These are phyloP conservation scores for Rostratula benghalensis DNA, from an alignment of 2,113 vertebrate species.

Conservation along the genomic window DNA sequence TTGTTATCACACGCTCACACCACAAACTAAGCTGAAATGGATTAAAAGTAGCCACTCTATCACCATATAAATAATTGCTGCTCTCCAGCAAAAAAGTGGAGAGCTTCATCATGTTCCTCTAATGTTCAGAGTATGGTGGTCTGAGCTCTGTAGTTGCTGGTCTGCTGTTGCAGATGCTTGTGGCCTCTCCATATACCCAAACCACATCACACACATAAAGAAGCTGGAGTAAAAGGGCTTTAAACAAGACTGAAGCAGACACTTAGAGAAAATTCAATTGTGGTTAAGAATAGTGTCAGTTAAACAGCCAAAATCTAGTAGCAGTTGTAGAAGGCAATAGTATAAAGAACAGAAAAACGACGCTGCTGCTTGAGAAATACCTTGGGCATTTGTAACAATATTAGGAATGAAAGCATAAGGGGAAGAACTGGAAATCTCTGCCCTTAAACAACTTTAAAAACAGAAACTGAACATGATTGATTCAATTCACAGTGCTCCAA, in stretches of 20 bases:
- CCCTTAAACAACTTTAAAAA: neutral
- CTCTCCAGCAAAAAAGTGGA: neutral
- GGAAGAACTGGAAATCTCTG: neutral
- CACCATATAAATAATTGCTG: neutral
- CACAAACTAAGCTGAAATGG: neutral
- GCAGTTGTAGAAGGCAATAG: neutral
- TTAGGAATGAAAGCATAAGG: neutral
- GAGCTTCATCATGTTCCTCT: neutral
- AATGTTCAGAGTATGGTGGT: neutral
- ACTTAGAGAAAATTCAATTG: neutral
- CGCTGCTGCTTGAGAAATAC: neutral
- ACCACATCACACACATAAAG: neutral
- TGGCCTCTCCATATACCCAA: neutral
- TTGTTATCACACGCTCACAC: rapidly evolving
- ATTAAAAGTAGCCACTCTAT: neutral
- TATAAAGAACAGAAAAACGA: neutral
- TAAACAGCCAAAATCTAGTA: neutral
- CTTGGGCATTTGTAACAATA: neutral
- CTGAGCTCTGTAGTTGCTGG: neutral
- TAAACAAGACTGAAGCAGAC: neutral
- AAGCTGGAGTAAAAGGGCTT: neutral
- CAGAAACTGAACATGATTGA: neutral
- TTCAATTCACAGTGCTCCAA: neutral
- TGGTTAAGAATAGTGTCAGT: neutral
- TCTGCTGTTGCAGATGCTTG: neutral